Base-by-base conservation (phyloP, 2,113 vertebrate species). In the Delphinus delphis region DNA sequence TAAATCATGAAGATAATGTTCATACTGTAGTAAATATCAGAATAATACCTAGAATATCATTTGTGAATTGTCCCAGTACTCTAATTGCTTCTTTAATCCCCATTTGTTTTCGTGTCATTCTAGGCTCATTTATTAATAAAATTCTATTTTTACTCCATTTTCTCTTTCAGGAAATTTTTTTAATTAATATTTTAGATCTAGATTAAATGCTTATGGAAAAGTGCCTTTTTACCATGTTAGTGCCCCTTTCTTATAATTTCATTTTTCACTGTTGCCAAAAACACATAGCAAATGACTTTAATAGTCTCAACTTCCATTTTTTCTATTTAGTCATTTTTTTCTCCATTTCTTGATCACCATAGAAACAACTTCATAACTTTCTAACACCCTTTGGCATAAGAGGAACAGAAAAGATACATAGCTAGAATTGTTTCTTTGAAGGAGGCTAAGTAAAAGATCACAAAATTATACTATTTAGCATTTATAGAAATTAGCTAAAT, bases 181-280 rank as follows among this genome's bases (percentile, higher is more conserved):
- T 55, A 67, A 94, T 95, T 94, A 85, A 36, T 92, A 84, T 97
- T 97, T 97, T 97, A 74, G 97, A 96, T 92, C 26, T 90, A 96
- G 71, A 94, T 95, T 77, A 93, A 97, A 92, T 96, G 50, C 73
- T 94, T 97, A 86, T 92, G 53, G 86, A 94, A 96, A 96, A 97
- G 97, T 98, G 97, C 96, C 98, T 98, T 98, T 97, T 97, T 95
- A 88, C 44, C 65, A 85, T 93, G 58, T 85, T 90, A 96, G 73
- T 97, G 93, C 67, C 67, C 97, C 90, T 63, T 96, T 92, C 73
- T 88, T 96, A 26, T 68, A 91, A 86, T 93, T 96, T 88, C 8
- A 53, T 65, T 95, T 98, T 97, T 83, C 55, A 77, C 55, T 95
- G 18, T 98, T 95, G 80, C 89, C 86, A 97, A 87, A 98, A 96